A percentile compares a stretch with the other conserved stretches of the same genome.
Evolutionary conservation across 1,140 invertebrate species (phyloP).

Genomic region (Camponotus pennsylvanicus): DNA sequence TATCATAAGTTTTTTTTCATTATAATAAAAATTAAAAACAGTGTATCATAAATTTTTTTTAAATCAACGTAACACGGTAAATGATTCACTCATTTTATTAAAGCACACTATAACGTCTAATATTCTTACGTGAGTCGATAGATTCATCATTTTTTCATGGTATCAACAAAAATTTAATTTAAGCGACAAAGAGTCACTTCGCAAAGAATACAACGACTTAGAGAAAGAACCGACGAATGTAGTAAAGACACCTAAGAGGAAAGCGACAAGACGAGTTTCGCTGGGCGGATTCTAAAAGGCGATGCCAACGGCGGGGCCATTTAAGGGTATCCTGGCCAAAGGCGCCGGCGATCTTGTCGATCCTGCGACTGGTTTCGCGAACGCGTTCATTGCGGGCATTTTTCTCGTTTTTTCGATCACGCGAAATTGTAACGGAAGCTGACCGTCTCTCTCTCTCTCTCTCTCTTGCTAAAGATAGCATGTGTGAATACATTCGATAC

Average conservation of each 20-base stretch:
- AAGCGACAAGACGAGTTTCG: slow-evolving; percentile 74
- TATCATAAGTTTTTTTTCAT: neutral
- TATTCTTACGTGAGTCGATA: neutral
- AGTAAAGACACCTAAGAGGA: slow-evolving; percentile 49
- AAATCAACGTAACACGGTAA: neutral
- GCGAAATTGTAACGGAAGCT: slow-evolving; percentile 61
- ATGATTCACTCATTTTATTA: neutral
- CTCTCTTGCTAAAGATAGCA: neutral
- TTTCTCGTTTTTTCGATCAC: slow-evolving; percentile 64
- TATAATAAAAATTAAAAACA: neutral
- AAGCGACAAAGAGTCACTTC: neutral
- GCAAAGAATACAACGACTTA: neutral
- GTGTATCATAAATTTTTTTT: neutral
- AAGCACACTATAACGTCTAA: neutral
- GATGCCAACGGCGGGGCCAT: slow-evolving; percentile 78
- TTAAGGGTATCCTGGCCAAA: slow-evolving; percentile 82
- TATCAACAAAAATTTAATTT: neutral
- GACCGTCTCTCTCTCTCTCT: neutral
- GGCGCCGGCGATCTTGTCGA: slow-evolving; percentile 78
- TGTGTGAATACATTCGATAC: slow-evolving; percentile 42
- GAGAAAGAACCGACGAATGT: slow-evolving; percentile 7
- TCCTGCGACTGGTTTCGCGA: slow-evolving; percentile 82
- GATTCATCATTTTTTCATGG: neutral
- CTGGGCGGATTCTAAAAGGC: slow-evolving; percentile 79
- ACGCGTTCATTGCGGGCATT: slow-evolving; percentile 67